Percentiles rank a stretch among this genome's conserved stretches.
phyloP scores from a whole-genome alignment of 2,888 invertebrate genomes.

The Kryphioiulus occultus region DNA sequence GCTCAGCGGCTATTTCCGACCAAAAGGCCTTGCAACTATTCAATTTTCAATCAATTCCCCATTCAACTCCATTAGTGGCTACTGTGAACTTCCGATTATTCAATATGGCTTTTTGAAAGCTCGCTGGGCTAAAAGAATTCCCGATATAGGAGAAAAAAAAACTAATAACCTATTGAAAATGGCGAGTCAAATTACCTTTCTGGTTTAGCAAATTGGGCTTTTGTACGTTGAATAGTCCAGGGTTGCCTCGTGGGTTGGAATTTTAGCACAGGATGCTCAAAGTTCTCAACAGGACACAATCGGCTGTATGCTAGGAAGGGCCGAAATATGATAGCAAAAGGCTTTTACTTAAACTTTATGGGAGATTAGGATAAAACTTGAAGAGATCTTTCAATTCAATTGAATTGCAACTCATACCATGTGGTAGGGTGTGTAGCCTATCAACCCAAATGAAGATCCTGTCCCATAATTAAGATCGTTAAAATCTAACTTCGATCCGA shows the following conservation, averaged over 20 bases:
- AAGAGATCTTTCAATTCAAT: no score
- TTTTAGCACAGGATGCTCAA: background rate
- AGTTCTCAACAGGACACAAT: background rate
- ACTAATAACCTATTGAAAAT: constrained; percentile 21
- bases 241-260: background rate
- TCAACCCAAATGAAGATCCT: no score
- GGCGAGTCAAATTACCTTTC: constrained; percentile 14
- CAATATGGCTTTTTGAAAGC: constrained; percentile 15
- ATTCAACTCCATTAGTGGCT: constrained; percentile 41
- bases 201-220: constrained; percentile 13
- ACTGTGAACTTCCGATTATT: constrained; percentile 37
- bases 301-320: background rate
- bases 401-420: no score
- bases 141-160: background rate
- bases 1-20: constrained; percentile 3
- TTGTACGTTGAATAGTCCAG: background rate
- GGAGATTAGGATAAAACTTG: no score
- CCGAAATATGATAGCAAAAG: no score
- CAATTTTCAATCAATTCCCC: constrained; percentile 37
- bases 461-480: no score
- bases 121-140: constrained; percentile 13
- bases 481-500: no score
- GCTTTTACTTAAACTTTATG: no score
- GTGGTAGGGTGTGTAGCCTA: no score
- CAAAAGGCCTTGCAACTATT: constrained; percentile 33